Percentiles rank a stretch among this genome's conserved stretches.
Evolutionary conservation across 1,140 invertebrate species (phyloP).

Genomic region (Anadara kagoshimensis): DNA sequence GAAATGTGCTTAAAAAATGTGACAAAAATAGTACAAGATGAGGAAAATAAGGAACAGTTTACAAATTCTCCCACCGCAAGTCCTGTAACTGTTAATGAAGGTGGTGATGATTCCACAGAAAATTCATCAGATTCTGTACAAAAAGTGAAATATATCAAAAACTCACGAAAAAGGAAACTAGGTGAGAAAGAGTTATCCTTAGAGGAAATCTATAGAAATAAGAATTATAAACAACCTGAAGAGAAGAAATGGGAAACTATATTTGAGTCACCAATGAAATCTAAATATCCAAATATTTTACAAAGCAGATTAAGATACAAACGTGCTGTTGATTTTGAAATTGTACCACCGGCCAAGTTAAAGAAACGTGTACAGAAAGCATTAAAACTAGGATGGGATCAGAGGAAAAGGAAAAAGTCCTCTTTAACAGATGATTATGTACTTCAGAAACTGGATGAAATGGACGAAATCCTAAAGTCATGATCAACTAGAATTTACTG

Average conservation of each 20-base stretch:
- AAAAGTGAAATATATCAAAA: too few species aligned
- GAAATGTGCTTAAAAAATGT: too few species aligned
- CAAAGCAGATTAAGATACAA: conserved; percentile 8
- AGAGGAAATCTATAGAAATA: conserved; percentile 20
- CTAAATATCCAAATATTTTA: conserved; percentile 13
- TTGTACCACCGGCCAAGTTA: not conserved
- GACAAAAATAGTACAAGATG: too few species aligned
- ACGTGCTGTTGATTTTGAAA: conserved; percentile 15
- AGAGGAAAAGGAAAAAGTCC: not conserved
- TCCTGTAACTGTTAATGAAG: too few species aligned
- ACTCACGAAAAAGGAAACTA: not conserved
- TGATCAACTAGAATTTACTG: too few species aligned
- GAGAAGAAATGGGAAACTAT: conserved; percentile 20
- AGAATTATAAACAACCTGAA: conserved; percentile 16
- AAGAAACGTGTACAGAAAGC: conserved; percentile 20
- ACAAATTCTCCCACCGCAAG: too few species aligned
- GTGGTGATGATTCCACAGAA: too few species aligned
- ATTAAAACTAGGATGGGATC: conserved; percentile 11
- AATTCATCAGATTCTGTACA: too few species aligned
- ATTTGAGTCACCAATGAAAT: conserved; percentile 4
- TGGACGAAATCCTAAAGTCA: conserved; percentile 5
- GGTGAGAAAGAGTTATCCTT: conserved; percentile 6
- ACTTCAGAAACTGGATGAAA: conserved; percentile 7
- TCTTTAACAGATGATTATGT: conserved; percentile 11
- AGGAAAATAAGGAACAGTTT: too few species aligned